Evolutionary conservation across 1,140 invertebrate species (phyloP), one percentile per base, ranked within the genome.

Genomic region (Temnothorax longispinosus): DNA sequence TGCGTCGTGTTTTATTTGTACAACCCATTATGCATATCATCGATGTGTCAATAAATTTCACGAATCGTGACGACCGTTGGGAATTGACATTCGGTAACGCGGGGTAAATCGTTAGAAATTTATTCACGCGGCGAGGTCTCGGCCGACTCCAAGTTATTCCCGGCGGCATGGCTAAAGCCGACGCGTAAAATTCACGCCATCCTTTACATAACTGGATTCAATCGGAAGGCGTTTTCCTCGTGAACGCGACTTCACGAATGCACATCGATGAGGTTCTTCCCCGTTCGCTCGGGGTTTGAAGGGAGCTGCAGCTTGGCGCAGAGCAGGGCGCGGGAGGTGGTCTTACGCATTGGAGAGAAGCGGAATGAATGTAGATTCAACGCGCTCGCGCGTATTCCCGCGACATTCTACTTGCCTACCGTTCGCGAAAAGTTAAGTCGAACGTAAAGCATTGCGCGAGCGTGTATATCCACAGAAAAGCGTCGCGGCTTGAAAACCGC

Each of bases 121-220:
- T 89, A 90, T 90, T 90, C 88, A 44, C 54, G n/a, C 58, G 27
- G 21, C 52, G 65, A 81, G 76, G 67, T 86, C 60, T 78, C 44
- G 50, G 52, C 47, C 50, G 88, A 86, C 76, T 86, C 64, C n/a
- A 75, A 81, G 74, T 90, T 90, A 91, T 90, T 89, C 82, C 71
- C 58, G 64, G 54, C 65, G 74, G 27, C 76, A n/a, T 52, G 81
- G 60, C 71, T 85, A 88, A 89, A 88, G 77, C 86, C 84, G 69
- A 52, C 82, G 71, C 67, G 87, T 85, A 90, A 90, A 91, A 90
- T 89, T 89, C 90, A 62, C 64, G 52, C 41, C 80, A 85, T 90
- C 88, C 67, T 92, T 92, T 93, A 86, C 92, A 92, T 92, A 92
- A 92, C 85, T 89, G 86, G 80, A 92, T 92, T 92, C 89, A 88